These are phyloP conservation scores for Hystrix cristata DNA, from an alignment of 2,113 vertebrate genomes.

Conservation along the genomic window DNA sequence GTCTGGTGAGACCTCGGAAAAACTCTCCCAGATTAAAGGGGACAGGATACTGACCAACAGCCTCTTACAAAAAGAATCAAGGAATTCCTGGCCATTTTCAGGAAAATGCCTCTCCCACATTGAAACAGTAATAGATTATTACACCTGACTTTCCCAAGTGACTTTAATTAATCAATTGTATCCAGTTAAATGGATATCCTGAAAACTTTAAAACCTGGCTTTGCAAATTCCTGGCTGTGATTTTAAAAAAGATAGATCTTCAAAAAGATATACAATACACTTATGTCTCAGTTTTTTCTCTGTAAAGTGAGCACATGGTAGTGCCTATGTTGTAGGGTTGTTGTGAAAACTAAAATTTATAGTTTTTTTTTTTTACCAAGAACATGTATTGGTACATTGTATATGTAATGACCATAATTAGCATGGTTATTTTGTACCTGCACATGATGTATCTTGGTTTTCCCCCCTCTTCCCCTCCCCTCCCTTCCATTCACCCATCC, in stretches of 20 bases:
- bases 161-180: not conserved
- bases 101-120: not conserved
- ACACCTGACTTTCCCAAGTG: not conserved
- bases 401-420: no score
- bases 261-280: not conserved
- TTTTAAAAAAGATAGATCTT: not conserved
- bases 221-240: not conserved
- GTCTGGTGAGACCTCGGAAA: not conserved
- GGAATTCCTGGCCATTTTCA: not conserved
- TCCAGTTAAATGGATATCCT: not conserved
- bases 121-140: not conserved
- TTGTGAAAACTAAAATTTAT: not conserved
- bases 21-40: not conserved
- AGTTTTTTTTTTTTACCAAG: no score
- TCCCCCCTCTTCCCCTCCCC: no score
- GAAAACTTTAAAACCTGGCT: not conserved
- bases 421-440: no score
- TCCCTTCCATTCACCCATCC: no score
- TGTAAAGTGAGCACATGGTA: not conserved
- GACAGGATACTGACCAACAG: not conserved
- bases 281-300: not conserved
- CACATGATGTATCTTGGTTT: no score
- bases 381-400: no score
- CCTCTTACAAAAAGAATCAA: not conserved
- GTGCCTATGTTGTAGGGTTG: not conserved